Evolutionary conservation across 2,113 vertebrate genomes (phyloP), one percentile per base, ranked within the genome.

Genomic region (Leptodactylus fuscus): DNA sequence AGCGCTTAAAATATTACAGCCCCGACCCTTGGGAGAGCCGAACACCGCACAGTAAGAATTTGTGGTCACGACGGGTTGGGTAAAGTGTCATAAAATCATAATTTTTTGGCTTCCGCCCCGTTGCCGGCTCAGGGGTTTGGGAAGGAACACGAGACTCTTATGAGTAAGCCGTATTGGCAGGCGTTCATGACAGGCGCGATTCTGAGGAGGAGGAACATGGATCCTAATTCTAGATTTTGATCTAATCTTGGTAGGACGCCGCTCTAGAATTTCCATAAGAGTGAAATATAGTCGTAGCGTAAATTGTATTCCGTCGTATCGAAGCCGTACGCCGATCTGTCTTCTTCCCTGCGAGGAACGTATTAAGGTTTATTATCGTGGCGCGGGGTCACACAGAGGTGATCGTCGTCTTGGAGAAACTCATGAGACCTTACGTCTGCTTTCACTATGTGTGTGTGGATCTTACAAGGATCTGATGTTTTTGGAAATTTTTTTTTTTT

Each of bases 81-180:
- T 38, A 85, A 44, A 85, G 84, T 27, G 15, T 53, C 77, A 46
- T 80, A 73, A 86, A 81, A 32, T 71, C 75, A 34, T 27, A 27
- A 27, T n/a, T 41, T 86, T 80, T 79, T 86, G 65, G 75, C 75
- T 71, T n/a, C 9, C 4, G n/a, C 65, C 15, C 48, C 53, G 60
- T 62, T 62, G 67, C 46, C 60, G 71, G 51, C 29, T 13, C 8
- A 46, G 44, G 24, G 69, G 44, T 38, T 69, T 36, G 34, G 32
- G 48, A 44, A 24, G 65, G n/a, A 38, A 15, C 77, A 32, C 70
- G 20, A 15, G 12, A 10, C 18, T 32, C 6, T 8, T 16, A 58
- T 80, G 76, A 85, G 36, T 80, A 85, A 70, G n/a, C 0, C 22
- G 4, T 62, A 49, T 48, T 86, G 84, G 84, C 84, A 81, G 77